Evolutionary conservation across 1,140 invertebrate species (phyloP).

Genomic region (Samia ricini): DNA sequence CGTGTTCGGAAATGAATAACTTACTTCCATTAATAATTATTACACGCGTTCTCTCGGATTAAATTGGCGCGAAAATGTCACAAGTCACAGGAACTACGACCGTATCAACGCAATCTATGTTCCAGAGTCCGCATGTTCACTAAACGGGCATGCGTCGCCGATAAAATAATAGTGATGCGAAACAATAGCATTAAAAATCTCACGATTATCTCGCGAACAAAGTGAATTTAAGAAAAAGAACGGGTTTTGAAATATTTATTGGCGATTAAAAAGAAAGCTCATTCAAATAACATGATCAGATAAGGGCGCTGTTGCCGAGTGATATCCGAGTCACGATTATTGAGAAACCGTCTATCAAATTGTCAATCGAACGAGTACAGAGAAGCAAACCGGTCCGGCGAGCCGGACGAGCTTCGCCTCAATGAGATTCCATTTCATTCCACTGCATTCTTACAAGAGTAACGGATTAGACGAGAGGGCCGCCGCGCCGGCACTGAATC

Average conservation of each 20-base stretch:
- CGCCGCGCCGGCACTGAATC: not conserved
- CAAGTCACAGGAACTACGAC: slow-evolving; percentile 35
- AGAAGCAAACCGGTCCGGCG: slow-evolving; percentile 58
- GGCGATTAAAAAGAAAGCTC: not conserved
- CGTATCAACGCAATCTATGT: slow-evolving; percentile 13
- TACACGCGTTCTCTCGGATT: slow-evolving; percentile 4
- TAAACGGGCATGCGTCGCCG: slow-evolving; percentile 47
- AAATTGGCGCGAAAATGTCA: slow-evolving; percentile 57
- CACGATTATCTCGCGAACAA: slow-evolving; percentile 2
- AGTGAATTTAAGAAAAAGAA: not conserved
- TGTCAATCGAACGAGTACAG: slow-evolving; percentile 56
- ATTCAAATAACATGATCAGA: slow-evolving; percentile 10
- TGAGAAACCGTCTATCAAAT: slow-evolving; percentile 56
- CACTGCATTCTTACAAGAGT: slow-evolving; percentile 70
- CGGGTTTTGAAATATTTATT: no score
- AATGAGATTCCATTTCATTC: slow-evolving; percentile 75
- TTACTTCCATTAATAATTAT: not conserved
- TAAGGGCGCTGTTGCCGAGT: slow-evolving; percentile 12
- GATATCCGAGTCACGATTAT: slow-evolving; percentile 35
- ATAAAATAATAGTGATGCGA: slow-evolving; percentile 39
- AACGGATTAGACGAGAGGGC: slow-evolving; percentile 59
- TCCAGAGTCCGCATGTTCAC: slow-evolving; percentile 15
- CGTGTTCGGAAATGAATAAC: no score
- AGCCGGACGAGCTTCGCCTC: slow-evolving; percentile 52
- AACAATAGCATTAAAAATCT: not conserved